Evolutionary conservation across 2,888 invertebrate genomes (phyloP).

Genomic region (Thereva unica): DNA sequence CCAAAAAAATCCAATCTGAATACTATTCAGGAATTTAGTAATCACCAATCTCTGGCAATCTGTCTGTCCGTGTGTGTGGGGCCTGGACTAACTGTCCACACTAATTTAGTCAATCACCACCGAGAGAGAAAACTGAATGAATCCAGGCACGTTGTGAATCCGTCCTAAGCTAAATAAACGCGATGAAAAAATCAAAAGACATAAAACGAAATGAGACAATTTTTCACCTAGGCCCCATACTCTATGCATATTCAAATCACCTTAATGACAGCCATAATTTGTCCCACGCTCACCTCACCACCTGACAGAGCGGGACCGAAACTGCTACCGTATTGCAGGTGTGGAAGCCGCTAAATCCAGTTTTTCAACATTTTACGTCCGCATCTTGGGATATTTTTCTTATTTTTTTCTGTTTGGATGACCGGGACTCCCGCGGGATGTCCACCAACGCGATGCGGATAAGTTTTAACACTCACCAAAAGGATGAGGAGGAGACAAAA

Average conservation of each 20-base stretch:
- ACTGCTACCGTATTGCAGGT: constrained; percentile 20
- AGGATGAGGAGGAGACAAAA: no score
- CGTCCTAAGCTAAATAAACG: constrained; percentile 21
- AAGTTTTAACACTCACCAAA: no score
- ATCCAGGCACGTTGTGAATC: neutral
- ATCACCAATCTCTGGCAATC: neutral
- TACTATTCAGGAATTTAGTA: no score
- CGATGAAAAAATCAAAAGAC: constrained; percentile 1
- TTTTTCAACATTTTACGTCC: neutral
- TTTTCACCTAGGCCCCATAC: constrained; percentile 22
- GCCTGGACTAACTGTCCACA: neutral
- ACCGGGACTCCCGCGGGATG: no score
- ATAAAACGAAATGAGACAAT: constrained; percentile 37
- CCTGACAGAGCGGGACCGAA: neutral
- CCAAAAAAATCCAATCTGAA: no score
- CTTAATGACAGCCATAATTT: constrained; percentile 41
- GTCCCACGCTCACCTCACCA: constrained; percentile 40
- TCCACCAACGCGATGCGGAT: no score
- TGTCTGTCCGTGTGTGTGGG: neutral
- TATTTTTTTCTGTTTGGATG: neutral
- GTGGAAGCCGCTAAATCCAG: constrained; percentile 9
- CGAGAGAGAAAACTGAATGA: constrained; percentile 12
- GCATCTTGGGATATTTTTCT: constrained; percentile 10
- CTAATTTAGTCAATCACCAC: neutral
- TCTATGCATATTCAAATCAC: constrained; percentile 39